A percentile compares a stretch with the other conserved stretches of the same genome.
Conservation (phyloP, 2,888 invertebrate genomes). For the Papilio elwesi region DNA sequence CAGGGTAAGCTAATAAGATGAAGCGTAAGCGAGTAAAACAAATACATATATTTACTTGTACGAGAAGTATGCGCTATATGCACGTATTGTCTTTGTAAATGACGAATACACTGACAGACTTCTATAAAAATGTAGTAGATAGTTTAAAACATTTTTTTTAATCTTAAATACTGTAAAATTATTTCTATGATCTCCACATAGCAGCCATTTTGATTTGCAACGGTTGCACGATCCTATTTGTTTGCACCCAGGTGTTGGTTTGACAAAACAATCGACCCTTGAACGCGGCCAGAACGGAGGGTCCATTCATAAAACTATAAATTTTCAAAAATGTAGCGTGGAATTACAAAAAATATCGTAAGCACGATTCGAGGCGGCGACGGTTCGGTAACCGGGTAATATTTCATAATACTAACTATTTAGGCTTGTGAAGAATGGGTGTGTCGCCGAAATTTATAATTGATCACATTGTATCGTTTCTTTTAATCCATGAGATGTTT, state of each 20-base stretch:
- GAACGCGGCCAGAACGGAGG: conserved; percentile 75
- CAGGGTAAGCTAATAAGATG: no score
- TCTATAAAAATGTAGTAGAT: no score
- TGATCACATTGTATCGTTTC: conserved; percentile 66
- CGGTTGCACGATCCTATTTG: conserved; percentile 69
- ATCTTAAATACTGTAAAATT: conserved; percentile 13
- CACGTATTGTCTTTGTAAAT: no score
- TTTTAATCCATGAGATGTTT: conserved; percentile 41
- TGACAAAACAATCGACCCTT: conserved; percentile 82
- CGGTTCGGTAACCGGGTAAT: conserved; percentile 70
- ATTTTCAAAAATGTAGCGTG: conserved; percentile 71
- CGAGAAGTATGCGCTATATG: no score
- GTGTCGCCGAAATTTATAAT: conserved; percentile 70
- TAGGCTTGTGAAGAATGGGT: conserved; percentile 75
- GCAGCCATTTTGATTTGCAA: conserved; percentile 68
- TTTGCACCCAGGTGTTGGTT: conserved; percentile 80
- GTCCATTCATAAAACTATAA: conserved; percentile 74
- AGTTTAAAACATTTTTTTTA: no score
- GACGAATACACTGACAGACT: no score
- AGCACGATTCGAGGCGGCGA: conserved; percentile 54
- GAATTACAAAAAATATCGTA: conserved; percentile 58
- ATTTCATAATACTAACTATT: conserved; percentile 82
- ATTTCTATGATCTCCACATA: conserved; percentile 40
- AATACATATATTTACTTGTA: no score
- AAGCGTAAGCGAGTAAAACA: no score